phyloP scores from a whole-genome alignment of 2,797 vertebrate species.

The Acridotheres tristis region DNA sequence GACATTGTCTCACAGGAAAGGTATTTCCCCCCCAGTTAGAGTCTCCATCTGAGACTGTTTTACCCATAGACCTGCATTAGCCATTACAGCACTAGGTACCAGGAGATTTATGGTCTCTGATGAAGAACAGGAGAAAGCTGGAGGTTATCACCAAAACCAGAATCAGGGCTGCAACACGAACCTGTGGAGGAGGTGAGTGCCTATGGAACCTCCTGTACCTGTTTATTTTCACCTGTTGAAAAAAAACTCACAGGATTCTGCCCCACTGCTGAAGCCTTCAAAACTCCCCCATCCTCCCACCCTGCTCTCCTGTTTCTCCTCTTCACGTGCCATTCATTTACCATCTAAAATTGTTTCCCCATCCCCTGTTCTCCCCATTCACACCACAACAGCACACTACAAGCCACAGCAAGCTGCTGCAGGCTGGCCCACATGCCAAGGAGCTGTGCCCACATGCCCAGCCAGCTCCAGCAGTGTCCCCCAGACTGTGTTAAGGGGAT shows the following conservation, averaged over 20 bases:
- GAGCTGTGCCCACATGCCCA: neutral
- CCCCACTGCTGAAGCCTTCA: neutral
- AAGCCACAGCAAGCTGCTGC: neutral
- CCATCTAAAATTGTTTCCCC: neutral
- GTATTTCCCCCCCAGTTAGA: constrained; percentile 30
- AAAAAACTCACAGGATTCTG: neutral
- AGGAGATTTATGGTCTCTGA: constrained; percentile 48
- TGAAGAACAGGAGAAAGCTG: constrained; percentile 26
- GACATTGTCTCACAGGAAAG: constrained; percentile 68
- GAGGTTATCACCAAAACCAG: neutral
- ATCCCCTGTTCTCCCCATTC: neutral
- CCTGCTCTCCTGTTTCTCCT: neutral
- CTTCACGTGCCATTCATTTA: neutral
- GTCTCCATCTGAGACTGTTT: constrained; percentile 26
- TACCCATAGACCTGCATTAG: constrained; percentile 32
- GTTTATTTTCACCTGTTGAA: neutral
- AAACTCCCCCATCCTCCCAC: neutral
- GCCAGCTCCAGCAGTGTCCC: neutral
- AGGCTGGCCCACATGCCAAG: neutral
- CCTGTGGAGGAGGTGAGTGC: accelerated
- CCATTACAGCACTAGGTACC: constrained; percentile 18
- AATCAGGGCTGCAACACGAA: neutral
- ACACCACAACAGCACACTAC: neutral
- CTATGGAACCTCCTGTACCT: neutral
- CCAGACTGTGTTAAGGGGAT: accelerated